Percentiles rank a stretch among this genome's conserved stretches.
Conservation (phyloP, 2,113 vertebrate species). For the Lonchura striata region DNA sequence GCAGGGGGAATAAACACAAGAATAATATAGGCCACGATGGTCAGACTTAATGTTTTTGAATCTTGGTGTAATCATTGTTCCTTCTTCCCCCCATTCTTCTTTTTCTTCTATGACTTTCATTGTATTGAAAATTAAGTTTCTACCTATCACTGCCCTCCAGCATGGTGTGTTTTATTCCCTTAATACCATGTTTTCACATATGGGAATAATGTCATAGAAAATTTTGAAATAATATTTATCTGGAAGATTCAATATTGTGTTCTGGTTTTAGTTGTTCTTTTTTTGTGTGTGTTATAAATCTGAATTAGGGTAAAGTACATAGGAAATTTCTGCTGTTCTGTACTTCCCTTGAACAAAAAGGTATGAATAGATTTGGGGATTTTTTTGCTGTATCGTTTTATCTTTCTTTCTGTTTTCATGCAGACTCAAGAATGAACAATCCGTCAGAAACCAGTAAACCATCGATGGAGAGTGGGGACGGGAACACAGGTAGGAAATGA, state of each 20-base stretch:
- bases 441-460: constrained; percentile 95
- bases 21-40: background rate
- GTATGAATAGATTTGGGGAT: background rate
- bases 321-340: background rate
- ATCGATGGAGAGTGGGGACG: constrained; percentile 90
- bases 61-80: background rate
- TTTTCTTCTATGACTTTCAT: background rate
- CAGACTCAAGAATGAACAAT: constrained; percentile 99
- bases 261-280: background rate
- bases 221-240: background rate
- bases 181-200: background rate
- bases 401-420: constrained; percentile 69
- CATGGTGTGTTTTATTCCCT: background rate
- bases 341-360: background rate
- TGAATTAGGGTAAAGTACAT: background rate
- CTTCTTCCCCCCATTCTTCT: background rate
- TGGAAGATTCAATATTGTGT: background rate
- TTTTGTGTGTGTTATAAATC: background rate
- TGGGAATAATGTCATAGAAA: background rate
- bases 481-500: constrained; percentile 84
- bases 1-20: background rate
- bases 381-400: background rate
- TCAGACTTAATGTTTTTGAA: background rate
- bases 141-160: background rate
- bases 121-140: constrained; percentile 9